Conservation (phyloP, 2,888 invertebrate species). For the Lottia scabra region DNA sequence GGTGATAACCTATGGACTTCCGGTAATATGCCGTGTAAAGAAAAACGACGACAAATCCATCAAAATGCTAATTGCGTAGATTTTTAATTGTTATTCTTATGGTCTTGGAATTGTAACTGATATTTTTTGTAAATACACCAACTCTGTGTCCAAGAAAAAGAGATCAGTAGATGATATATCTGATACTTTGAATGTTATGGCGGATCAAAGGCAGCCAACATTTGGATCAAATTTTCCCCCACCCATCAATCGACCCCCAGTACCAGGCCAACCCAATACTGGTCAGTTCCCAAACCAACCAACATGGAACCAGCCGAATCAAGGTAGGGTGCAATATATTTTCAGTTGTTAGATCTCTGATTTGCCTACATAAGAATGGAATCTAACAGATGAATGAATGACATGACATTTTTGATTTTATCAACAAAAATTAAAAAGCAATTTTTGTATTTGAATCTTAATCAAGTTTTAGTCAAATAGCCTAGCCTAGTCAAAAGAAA, state of each 20-base stretch:
- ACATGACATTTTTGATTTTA: too few relatives aligned
- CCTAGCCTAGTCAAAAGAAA: too few relatives aligned
- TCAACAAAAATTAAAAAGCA: too few relatives aligned
- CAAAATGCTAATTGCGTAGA: conserved; percentile 9
- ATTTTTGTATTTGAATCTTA: too few relatives aligned
- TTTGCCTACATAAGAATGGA: too few relatives aligned
- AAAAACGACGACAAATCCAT: conserved; percentile 21
- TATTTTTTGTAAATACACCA: neutral
- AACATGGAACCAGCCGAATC: neutral
- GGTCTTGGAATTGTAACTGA: neutral
- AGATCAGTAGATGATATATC: neutral
- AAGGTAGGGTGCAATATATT: neutral
- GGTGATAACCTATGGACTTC: conserved; percentile 21
- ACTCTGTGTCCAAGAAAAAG: too few relatives aligned
- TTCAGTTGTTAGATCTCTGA: too few relatives aligned
- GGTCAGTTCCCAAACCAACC: too few relatives aligned
- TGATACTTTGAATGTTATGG: neutral
- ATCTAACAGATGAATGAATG: neutral
- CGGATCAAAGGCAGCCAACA: neutral
- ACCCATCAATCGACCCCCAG: neutral
- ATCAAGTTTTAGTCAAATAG: too few relatives aligned
- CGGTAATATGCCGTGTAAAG: conserved; percentile 38
- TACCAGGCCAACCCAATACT: neutral
- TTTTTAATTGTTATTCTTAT: neutral
- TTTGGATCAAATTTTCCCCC: neutral